Conservation (phyloP, 2,113 vertebrate species). For the Tetraodon nigroviridis region DNA sequence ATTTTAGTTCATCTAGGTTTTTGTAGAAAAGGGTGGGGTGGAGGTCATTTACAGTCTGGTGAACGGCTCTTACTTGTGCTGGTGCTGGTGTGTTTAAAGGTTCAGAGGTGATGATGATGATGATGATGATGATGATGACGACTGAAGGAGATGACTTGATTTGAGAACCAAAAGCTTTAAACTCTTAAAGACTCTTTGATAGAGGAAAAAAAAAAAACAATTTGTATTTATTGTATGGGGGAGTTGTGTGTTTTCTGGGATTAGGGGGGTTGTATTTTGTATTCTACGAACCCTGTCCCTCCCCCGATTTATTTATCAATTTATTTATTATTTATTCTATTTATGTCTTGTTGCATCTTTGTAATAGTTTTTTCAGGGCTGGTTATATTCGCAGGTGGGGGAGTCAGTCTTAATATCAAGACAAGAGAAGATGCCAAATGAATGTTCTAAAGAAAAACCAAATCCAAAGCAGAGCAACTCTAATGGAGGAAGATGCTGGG, state of each 20-base stretch:
- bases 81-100: conserved; percentile 67
- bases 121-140: conserved; percentile 48
- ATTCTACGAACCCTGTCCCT: conserved; percentile 60
- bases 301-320: conserved; percentile 67
- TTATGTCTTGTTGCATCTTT: conserved; percentile 66
- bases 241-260: conserved; percentile 47
- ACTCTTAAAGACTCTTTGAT: conserved; percentile 71
- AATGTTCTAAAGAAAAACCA: conserved; percentile 64
- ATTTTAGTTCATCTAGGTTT: conserved; percentile 75
- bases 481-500: conserved; percentile 19
- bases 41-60: conserved; percentile 50
- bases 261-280: conserved; percentile 57
- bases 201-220: conserved; percentile 39
- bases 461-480: conserved; percentile 38
- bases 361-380: conserved; percentile 61
- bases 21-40: conserved; percentile 52
- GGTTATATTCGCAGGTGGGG: conserved; percentile 45
- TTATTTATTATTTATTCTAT: conserved; percentile 76
- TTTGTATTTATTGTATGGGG: conserved; percentile 73
- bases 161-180: conserved; percentile 86
- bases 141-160: conserved; percentile 76
- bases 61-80: conserved; percentile 57
- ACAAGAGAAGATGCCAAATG: conserved; percentile 56
- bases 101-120: conserved; percentile 57
- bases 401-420: conserved; percentile 28